Percentiles rank a stretch among this genome's conserved stretches.
These are phyloP conservation scores for Anguilla marmorata DNA, from an alignment of 2,797 vertebrate species.

Conservation along the genomic window DNA sequence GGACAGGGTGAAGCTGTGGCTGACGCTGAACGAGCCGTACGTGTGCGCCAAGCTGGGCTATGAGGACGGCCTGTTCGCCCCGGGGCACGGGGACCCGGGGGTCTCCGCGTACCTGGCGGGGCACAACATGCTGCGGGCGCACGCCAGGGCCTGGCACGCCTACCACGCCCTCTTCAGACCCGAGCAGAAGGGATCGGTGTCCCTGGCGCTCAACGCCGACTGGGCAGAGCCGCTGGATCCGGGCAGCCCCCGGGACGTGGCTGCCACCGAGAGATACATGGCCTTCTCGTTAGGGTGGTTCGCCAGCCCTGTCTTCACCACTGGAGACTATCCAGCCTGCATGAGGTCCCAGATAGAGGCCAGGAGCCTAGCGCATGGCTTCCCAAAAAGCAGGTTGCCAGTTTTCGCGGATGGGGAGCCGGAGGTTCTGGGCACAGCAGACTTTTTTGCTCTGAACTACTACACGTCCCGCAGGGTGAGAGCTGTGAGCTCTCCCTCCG, in stretches of 20 bases:
- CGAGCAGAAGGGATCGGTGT: conserved; percentile 68
- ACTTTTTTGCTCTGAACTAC: conserved; percentile 84
- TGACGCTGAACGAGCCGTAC: conserved; percentile 78
- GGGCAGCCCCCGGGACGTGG: conserved; percentile 58
- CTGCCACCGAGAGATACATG: conserved; percentile 66
- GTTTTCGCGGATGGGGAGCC: conserved; percentile 70
- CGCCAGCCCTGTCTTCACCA: conserved; percentile 77
- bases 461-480: conserved; percentile 76
- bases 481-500: conserved; percentile 44
- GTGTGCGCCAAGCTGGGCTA: conserved; percentile 65
- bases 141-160: conserved; percentile 76
- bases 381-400: conserved; percentile 63
- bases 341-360: conserved; percentile 71
- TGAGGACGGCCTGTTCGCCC: conserved; percentile 66
- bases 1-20: conserved; percentile 78
- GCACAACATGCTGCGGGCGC: conserved; percentile 77
- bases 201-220: conserved; percentile 71
- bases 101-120: conserved; percentile 67
- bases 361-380: conserved; percentile 65
- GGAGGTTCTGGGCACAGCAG: conserved; percentile 70
- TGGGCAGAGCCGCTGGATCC: conserved; percentile 72
- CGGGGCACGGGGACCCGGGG: conserved; percentile 67
- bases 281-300: conserved; percentile 76
- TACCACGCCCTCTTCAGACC: conserved; percentile 68
- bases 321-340: conserved; percentile 75